phyloP scores from a whole-genome alignment of 2,113 vertebrate species.

The Hiodon alosoides region DNA sequence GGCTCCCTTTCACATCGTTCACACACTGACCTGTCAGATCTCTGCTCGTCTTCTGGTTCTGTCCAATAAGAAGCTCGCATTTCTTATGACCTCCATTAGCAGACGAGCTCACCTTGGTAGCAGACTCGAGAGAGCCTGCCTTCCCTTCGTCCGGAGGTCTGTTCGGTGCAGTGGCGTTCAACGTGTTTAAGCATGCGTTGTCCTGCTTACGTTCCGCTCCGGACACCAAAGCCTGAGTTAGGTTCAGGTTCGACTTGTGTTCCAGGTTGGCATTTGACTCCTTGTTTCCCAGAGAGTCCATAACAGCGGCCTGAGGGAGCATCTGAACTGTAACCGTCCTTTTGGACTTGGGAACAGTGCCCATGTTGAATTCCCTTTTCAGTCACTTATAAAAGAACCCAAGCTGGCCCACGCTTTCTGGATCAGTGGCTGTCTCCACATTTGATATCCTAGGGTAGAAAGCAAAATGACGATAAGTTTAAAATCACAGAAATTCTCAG shows the following conservation, averaged over 20 bases:
- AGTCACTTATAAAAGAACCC: conserved; percentile 34
- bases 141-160: conserved; percentile 8
- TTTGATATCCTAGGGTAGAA: conserved; percentile 18
- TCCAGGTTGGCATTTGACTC: conserved; percentile 56
- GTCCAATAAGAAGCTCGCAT: conserved; percentile 30
- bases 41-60: conserved; percentile 31
- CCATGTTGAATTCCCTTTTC: conserved; percentile 59
- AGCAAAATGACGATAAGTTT: background rate
- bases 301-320: conserved; percentile 58
- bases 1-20: conserved; percentile 25
- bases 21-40: conserved; percentile 24
- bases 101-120: conserved; percentile 25
- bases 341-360: conserved; percentile 82
- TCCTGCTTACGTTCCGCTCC: conserved; percentile 26
- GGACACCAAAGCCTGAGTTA: conserved; percentile 51
- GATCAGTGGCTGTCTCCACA: conserved; percentile 8
- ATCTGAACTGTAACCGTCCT: conserved; percentile 73
- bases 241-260: conserved; percentile 29
- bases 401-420: conserved; percentile 19
- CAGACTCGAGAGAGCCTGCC: conserved; percentile 15
- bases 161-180: conserved; percentile 12
- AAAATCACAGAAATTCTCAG: background rate
- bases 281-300: conserved; percentile 57
- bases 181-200: conserved; percentile 29
- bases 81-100: conserved; percentile 39